Evolutionary conservation across 2,113 vertebrate genomes (phyloP).

Genomic region (Astatoreochromis straeleni): DNA sequence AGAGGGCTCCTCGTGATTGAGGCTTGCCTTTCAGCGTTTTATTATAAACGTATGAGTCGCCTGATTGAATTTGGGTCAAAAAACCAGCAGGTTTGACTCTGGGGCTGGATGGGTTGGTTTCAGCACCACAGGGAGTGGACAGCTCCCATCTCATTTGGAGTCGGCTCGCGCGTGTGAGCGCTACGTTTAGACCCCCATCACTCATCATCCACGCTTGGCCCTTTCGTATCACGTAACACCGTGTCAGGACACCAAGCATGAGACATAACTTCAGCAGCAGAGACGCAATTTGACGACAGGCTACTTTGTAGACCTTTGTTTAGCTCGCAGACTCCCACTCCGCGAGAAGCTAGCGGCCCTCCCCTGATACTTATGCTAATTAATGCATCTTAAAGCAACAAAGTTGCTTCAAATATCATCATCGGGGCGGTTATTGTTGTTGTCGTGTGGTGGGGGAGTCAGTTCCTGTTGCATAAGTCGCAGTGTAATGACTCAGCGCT

Average conservation of each 20-base stretch:
- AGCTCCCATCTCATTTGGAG: slow-evolving; percentile 33
- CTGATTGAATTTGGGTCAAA: background rate
- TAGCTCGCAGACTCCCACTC: background rate
- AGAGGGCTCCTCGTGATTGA: background rate
- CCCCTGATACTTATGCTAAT: background rate
- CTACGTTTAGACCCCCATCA: background rate
- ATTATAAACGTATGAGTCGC: background rate
- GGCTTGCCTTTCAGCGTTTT: background rate
- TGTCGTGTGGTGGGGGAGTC: slow-evolving; percentile 25
- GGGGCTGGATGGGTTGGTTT: background rate
- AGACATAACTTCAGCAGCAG: background rate
- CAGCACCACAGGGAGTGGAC: slow-evolving; percentile 57
- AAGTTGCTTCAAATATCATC: slow-evolving; percentile 8
- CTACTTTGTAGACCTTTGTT: background rate
- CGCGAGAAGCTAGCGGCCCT: background rate
- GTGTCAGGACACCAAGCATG: slow-evolving; percentile 6
- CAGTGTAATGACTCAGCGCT: slow-evolving; percentile 75
- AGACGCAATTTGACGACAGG: background rate
- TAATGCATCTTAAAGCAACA: background rate
- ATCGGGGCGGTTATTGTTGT: background rate
- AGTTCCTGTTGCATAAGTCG: slow-evolving; percentile 66
- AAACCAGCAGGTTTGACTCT: background rate
- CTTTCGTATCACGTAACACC: slow-evolving; percentile 17
- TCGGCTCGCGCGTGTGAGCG: background rate
- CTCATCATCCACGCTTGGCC: slow-evolving; percentile 21